phyloP scores from a whole-genome alignment of 2,888 invertebrate species.

The Sialis lutaria region DNA sequence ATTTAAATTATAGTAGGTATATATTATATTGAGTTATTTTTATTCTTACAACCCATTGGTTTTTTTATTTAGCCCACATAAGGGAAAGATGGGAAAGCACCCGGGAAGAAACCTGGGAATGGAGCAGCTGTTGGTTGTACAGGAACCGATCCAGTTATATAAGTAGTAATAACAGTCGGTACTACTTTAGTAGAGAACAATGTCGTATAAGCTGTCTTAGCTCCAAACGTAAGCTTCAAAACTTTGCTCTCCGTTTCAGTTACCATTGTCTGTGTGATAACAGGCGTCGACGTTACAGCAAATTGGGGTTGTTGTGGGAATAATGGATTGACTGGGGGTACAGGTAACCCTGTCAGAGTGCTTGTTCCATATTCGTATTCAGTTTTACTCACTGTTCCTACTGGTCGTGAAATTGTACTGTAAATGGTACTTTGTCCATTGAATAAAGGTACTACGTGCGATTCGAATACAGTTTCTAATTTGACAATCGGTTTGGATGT shows the following conservation, averaged over 20 bases:
- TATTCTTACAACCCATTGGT: background rate
- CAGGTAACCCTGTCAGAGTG: conserved; percentile 32
- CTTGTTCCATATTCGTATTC: conserved; percentile 63
- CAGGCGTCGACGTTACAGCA: conserved; percentile 59
- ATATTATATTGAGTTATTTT: no score
- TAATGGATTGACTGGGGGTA: conserved; percentile 29
- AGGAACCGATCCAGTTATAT: conserved; percentile 62
- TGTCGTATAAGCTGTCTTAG: conserved; percentile 75
- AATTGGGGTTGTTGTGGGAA: conserved; percentile 46
- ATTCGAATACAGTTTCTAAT: conserved; percentile 64
- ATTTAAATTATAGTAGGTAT: no score
- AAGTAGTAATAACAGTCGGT: conserved; percentile 68
- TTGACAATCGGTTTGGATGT: conserved; percentile 61
- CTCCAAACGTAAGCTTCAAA: conserved; percentile 76
- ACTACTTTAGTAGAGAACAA: conserved; percentile 68
- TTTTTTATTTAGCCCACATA: conserved; percentile 51
- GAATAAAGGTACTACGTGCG: conserved; percentile 62
- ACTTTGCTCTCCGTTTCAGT: conserved; percentile 67
- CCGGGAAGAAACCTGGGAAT: conserved; percentile 62
- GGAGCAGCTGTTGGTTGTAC: conserved; percentile 44
- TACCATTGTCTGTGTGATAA: conserved; percentile 62
- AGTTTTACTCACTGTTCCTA: conserved; percentile 63
- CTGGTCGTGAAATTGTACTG: conserved; percentile 61
- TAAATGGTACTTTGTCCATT: conserved; percentile 58
- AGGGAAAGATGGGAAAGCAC: conserved; percentile 57